Conservation (phyloP, 1,140 invertebrate species). For the Globodera ellingtonae region DNA sequence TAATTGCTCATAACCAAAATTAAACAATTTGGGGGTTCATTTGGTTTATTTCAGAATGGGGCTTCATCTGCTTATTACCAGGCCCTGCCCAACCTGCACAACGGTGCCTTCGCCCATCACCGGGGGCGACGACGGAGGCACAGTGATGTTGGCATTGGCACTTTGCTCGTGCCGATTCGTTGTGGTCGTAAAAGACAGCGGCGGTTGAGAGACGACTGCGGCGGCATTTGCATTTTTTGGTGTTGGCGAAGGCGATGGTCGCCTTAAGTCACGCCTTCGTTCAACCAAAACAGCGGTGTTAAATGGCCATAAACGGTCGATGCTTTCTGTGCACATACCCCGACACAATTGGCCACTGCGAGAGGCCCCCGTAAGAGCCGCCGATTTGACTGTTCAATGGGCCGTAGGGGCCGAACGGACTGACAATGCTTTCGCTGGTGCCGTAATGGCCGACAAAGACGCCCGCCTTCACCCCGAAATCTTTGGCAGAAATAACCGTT, state of each 20-base stretch:
- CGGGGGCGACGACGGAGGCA: background rate
- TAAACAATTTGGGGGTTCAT: no score
- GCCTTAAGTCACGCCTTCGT: background rate
- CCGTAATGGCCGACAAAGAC: slow-evolving; percentile 27
- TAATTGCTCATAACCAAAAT: background rate
- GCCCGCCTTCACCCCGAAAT: slow-evolving; percentile 22
- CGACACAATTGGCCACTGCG: slow-evolving; percentile 18
- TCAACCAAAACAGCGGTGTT: background rate
- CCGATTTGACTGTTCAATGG: slow-evolving; percentile 18
- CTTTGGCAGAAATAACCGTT: background rate
- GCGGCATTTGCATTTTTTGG: background rate
- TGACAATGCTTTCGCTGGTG: slow-evolving; percentile 23
- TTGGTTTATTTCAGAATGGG: no score
- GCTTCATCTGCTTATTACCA: no score
- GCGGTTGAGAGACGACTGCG: background rate
- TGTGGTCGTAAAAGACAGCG: background rate
- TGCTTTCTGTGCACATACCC: slow-evolving; percentile 11
- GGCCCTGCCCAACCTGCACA: background rate
- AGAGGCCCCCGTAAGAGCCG: slow-evolving; percentile 21
- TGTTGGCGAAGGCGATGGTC: background rate
- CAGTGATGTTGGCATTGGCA: background rate
- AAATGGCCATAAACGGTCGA: slow-evolving; percentile 5
- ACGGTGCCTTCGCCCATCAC: slow-evolving; percentile 19
- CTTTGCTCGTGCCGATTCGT: background rate
- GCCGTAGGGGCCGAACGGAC: slow-evolving; percentile 24